phyloP scores from a whole-genome alignment of 2,113 vertebrate species.

The Phocoena sinus region DNA sequence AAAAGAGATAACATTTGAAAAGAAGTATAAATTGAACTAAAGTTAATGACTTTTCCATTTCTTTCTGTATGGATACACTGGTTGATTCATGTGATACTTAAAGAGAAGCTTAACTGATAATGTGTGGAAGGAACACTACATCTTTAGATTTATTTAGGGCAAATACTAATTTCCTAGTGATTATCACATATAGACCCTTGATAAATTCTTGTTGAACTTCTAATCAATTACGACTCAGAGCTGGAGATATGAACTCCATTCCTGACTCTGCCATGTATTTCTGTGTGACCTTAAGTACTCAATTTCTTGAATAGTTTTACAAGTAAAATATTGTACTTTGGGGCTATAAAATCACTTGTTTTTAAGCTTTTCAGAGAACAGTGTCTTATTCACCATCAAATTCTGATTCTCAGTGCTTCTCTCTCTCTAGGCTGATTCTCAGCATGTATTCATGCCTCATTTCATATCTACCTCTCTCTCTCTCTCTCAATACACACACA shows the following conservation, averaged over 20 bases:
- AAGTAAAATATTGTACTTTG: background rate
- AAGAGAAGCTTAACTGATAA: background rate
- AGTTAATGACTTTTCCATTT: background rate
- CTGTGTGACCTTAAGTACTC: background rate
- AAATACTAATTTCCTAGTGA: background rate
- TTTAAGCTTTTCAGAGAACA: background rate
- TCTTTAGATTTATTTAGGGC: background rate
- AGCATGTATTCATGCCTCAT: background rate
- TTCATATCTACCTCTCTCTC: background rate
- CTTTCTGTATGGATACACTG: background rate
- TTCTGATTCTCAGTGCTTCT: background rate
- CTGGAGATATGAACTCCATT: background rate
- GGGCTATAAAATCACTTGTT: background rate
- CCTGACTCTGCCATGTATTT: no score
- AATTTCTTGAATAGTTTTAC: background rate
- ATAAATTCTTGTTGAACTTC: background rate
- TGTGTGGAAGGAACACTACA: background rate
- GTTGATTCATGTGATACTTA: background rate
- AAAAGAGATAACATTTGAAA: background rate
- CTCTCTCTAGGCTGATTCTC: background rate
- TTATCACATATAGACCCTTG: background rate
- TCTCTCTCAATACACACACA: background rate
- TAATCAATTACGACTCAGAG: background rate
- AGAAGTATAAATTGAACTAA: background rate
- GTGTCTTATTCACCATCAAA: background rate